A percentile compares a stretch with the other conserved stretches of the same genome.
These are phyloP conservation scores for Eidolon helvum DNA, from an alignment of 2,113 vertebrate species.

Conservation along the genomic window DNA sequence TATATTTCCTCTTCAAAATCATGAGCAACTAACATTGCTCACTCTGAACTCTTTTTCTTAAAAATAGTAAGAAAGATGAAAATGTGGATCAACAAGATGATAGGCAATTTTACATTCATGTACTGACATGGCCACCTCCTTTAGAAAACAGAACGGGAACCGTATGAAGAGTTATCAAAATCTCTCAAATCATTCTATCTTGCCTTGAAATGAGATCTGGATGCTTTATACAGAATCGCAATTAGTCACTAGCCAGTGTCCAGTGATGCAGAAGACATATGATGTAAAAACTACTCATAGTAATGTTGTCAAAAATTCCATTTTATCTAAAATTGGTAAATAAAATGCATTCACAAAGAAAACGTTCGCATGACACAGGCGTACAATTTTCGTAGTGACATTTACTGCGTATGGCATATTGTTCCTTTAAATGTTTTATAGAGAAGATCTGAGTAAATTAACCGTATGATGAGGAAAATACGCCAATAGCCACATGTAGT, in stretches of 20 bases:
- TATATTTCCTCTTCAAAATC: neutral
- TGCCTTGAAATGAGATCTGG: neutral
- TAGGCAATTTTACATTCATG: neutral
- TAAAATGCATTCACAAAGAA: neutral
- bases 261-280: neutral
- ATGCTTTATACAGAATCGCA: neutral
- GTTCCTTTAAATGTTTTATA: neutral
- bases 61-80: neutral
- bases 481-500: slow-evolving; percentile 22
- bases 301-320: neutral
- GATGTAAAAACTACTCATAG: neutral
- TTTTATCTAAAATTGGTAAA: neutral
- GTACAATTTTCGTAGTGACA: neutral
- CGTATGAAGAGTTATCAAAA: neutral
- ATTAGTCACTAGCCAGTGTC: neutral
- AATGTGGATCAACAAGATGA: neutral
- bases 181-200: neutral
- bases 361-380: neutral
- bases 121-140: neutral
- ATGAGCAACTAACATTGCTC: neutral
- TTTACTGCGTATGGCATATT: neutral
- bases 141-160: neutral
- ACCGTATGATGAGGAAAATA: slow-evolving; percentile 21
- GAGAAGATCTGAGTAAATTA: neutral
- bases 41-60: neutral